These are phyloP conservation scores for Tetrao urogallus DNA, from an alignment of 2,113 vertebrate genomes.

Conservation along the genomic window DNA sequence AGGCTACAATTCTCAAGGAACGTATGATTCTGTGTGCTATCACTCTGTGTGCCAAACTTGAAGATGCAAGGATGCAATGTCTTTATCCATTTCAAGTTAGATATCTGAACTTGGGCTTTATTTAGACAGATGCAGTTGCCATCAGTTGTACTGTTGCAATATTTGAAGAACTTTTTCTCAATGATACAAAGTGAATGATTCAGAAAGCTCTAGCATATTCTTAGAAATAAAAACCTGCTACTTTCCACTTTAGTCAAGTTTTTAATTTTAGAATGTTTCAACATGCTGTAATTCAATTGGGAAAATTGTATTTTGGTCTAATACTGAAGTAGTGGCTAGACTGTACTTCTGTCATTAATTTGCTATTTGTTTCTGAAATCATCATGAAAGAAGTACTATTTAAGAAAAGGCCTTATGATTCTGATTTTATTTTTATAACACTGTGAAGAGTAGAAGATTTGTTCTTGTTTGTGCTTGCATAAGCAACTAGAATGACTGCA, in stretches of 20 bases:
- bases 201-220: neutral
- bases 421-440: conserved; percentile 44
- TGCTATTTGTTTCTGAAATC: conserved; percentile 46
- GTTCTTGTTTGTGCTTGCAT: conserved; percentile 38
- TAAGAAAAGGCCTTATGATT: conserved; percentile 22
- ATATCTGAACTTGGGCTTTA: neutral
- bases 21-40: neutral
- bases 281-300: conserved; percentile 15
- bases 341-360: conserved; percentile 46
- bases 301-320: conserved; percentile 5
- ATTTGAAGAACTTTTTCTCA: neutral
- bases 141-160: neutral
- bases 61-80: neutral
- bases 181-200: neutral
- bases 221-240: neutral
- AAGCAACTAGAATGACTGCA: conserved; percentile 21
- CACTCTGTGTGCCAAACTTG: neutral
- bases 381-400: conserved; percentile 3
- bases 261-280: conserved; percentile 39
- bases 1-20: neutral
- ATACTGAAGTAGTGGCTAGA: neutral
- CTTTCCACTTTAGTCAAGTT: neutral
- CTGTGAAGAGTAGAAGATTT: conserved; percentile 42
- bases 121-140: neutral
- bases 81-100: neutral